Percentiles rank a stretch among this genome's conserved stretches.
Conservation (phyloP, 2,888 invertebrate genomes). For the Morpho achilles region DNA sequence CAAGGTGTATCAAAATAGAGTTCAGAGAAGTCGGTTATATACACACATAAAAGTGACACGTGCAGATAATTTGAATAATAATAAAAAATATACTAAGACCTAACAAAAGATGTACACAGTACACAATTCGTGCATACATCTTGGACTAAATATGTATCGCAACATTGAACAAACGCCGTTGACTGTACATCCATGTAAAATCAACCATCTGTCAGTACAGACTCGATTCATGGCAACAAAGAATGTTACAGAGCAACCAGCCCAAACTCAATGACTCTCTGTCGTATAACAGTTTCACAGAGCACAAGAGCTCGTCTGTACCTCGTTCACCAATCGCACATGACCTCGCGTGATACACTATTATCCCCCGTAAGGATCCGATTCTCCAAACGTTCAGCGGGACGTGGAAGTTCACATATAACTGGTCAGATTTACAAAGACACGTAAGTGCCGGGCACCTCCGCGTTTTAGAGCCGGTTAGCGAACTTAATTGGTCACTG, state of each 20-base stretch:
- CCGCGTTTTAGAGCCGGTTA: conserved; percentile 63
- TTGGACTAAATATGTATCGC: neutral
- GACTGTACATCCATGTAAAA: conserved; percentile 34
- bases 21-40: too few relatives aligned
- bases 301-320: conserved; percentile 70
- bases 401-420: conserved; percentile 47
- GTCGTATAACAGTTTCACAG: conserved; percentile 74
- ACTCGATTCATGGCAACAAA: conserved; percentile 71
- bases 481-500: conserved; percentile 47
- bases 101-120: too few relatives aligned
- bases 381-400: conserved; percentile 34
- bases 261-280: conserved; percentile 57
- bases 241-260: conserved; percentile 57
- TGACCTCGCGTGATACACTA: conserved; percentile 28
- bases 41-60: too few relatives aligned
- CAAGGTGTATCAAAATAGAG: too few relatives aligned
- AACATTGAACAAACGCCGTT: conserved; percentile 17
- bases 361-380: conserved; percentile 35
- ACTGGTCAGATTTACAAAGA: conserved; percentile 66
- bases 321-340: conserved; percentile 45
- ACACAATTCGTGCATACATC: too few relatives aligned
- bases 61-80: too few relatives aligned
- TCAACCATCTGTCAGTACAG: conserved; percentile 60
- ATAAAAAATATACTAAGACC: too few relatives aligned
- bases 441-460: conserved; percentile 67